Conservation (phyloP, 1,140 invertebrate genomes). For the Zaprionus capensis region DNA sequence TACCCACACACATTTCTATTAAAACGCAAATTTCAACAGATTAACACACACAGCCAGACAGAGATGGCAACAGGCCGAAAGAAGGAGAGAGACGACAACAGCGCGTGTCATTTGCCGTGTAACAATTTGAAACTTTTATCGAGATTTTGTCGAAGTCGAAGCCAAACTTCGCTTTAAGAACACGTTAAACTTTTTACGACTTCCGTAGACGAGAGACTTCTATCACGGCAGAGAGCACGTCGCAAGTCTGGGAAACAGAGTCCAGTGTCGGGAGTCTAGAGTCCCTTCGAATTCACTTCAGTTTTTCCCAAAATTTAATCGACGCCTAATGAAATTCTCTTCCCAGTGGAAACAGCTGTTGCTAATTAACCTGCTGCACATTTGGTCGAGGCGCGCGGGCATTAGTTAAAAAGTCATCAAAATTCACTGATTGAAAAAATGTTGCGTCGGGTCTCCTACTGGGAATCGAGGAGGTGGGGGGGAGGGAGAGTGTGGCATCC, state of each 20-base stretch:
- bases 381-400: slow-evolving; percentile 34
- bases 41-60: slow-evolving; percentile 58
- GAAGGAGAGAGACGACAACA: slow-evolving; percentile 20
- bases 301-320: slow-evolving; percentile 23
- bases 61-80: slow-evolving; percentile 1
- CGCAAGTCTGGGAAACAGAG: not conserved
- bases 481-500: not conserved
- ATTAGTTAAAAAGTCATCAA: slow-evolving; percentile 76
- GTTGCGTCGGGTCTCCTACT: slow-evolving; percentile 4
- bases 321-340: slow-evolving; percentile 51
- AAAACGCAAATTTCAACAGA: slow-evolving; percentile 80
- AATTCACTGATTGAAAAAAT: slow-evolving; percentile 57
- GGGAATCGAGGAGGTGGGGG: not conserved
- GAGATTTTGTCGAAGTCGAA: slow-evolving; percentile 40
- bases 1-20: slow-evolving; percentile 64
- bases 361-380: slow-evolving; percentile 73
- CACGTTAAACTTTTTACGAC: slow-evolving; percentile 79
- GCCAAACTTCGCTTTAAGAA: slow-evolving; percentile 61
- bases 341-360: slow-evolving; percentile 49
- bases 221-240: not conserved
- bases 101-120: slow-evolving; percentile 77
- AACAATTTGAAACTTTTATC: slow-evolving; percentile 79
- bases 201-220: slow-evolving; percentile 54
- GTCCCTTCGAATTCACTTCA: not conserved
- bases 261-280: not conserved